Evolutionary conservation across 2,113 vertebrate species (phyloP).

Genomic region (Setophaga coronata): DNA sequence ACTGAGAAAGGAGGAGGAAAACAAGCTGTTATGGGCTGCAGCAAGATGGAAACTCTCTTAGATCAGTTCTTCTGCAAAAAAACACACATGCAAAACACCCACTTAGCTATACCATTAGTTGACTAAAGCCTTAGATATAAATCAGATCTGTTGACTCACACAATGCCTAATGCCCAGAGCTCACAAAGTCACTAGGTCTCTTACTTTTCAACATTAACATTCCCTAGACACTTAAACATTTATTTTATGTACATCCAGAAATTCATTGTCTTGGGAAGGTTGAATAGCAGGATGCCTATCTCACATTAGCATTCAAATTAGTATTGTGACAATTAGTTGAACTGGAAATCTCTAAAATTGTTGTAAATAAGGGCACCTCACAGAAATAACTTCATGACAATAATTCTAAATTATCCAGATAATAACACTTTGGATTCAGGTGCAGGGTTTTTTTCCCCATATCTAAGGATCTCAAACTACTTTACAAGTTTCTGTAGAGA

Average conservation of each 20-base stretch:
- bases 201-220: background rate
- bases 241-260: background rate
- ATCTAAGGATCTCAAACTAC: background rate
- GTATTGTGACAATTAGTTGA: background rate
- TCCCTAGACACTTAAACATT: background rate
- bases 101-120: background rate
- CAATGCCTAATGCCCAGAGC: background rate
- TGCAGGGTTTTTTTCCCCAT: background rate
- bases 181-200: background rate
- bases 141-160: slow-evolving; percentile 1
- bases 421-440: background rate
- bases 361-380: background rate
- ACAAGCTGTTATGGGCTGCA: background rate
- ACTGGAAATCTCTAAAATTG: background rate
- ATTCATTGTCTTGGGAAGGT: background rate
- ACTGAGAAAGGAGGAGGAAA: background rate
- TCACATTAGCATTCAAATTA: background rate
- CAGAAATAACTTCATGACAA: background rate
- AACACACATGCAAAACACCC: background rate
- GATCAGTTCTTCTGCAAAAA: background rate
- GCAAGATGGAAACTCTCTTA: background rate
- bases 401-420: background rate
- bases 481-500: background rate
- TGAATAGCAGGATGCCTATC: background rate
- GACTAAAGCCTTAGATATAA: background rate